A percentile compares a stretch with the other conserved stretches of the same genome.
Conservation (phyloP, 2,888 invertebrate genomes). For the Ariolimax columbianus region DNA sequence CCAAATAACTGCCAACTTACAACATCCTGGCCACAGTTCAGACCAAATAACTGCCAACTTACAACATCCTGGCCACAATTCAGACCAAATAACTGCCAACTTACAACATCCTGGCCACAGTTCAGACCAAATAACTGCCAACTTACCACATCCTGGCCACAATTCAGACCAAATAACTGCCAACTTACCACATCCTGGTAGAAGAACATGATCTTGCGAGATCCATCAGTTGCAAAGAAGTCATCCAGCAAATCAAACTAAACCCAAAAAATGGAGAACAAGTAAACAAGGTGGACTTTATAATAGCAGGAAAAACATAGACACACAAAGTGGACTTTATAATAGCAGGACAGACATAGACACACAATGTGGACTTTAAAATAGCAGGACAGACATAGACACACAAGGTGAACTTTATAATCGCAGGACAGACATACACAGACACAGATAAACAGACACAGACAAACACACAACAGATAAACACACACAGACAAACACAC, state of each 20-base stretch:
- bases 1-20: too few relatives aligned
- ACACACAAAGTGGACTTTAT: neutral
- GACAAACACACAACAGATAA: too few relatives aligned
- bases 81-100: too few relatives aligned
- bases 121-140: too few relatives aligned
- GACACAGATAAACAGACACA: neutral
- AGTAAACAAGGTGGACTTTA: neutral
- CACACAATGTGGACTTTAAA: neutral
- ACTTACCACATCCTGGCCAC: too few relatives aligned
- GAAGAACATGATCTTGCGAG: slow-evolving; percentile 78
- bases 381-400: neutral
- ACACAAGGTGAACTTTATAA: neutral
- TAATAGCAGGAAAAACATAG: neutral
- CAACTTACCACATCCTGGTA: slow-evolving; percentile 71
- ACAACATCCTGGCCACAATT: too few relatives aligned
- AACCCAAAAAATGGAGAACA: slow-evolving; percentile 50
- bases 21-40: too few relatives aligned
- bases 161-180: too few relatives aligned
- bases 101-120: too few relatives aligned
- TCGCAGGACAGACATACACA: neutral
- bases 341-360: neutral
- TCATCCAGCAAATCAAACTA: slow-evolving; percentile 78
- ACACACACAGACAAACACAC: too few relatives aligned
- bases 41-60: too few relatives aligned
- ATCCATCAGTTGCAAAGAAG: slow-evolving; percentile 75